Conservation (phyloP, 1,140 invertebrate genomes). For the Dysdera silvatica region DNA sequence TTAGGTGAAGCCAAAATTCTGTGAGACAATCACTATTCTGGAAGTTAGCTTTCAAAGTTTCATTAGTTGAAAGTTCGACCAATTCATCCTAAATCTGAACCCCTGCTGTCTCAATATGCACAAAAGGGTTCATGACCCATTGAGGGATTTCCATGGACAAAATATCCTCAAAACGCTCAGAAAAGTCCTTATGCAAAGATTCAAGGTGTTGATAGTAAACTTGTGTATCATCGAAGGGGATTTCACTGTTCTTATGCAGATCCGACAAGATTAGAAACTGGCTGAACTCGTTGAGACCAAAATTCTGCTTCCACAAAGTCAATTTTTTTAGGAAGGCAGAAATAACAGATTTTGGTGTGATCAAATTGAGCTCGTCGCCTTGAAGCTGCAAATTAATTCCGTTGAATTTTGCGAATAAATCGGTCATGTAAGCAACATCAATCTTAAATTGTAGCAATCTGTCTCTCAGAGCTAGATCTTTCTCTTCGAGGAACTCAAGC, state of each 20-base stretch:
- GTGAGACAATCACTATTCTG: no score
- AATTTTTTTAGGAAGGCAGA: background rate
- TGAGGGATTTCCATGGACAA: no score
- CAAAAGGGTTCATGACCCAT: no score
- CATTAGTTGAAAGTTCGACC: no score
- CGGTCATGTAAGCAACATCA: background rate
- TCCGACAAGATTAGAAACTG: background rate
- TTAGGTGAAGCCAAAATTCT: no score
- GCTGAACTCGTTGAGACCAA: background rate
- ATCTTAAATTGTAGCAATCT: background rate
- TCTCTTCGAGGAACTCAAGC: background rate
- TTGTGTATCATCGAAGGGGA: background rate
- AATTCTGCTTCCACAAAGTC: background rate
- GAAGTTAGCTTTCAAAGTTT: no score
- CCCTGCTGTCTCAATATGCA: no score
- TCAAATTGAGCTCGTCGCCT: background rate
- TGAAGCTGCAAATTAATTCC: conserved; percentile 1
- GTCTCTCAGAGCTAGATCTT: background rate
- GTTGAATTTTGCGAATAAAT: background rate
- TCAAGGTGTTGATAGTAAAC: background rate
- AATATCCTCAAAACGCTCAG: background rate
- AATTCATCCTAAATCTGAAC: no score
- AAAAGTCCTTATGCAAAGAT: background rate
- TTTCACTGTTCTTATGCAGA: background rate
- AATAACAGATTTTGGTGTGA: background rate